These are phyloP conservation scores for Coenonympha glycerion DNA, from an alignment of 2,888 invertebrate species.

Conservation along the genomic window DNA sequence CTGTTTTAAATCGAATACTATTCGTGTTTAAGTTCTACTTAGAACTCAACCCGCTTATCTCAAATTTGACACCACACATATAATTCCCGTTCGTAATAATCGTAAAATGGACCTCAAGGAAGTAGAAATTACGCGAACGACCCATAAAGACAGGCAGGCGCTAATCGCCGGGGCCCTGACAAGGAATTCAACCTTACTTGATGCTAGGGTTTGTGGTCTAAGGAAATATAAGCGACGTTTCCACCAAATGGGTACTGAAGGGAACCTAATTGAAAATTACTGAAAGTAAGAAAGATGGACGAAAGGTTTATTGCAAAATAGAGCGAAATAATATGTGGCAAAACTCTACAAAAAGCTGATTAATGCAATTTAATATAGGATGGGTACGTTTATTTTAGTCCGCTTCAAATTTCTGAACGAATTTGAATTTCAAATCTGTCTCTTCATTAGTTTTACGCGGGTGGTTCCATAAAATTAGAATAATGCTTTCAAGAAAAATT, in stretches of 20 bases:
- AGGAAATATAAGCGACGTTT: not conserved
- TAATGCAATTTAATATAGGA: slow-evolving; percentile 14
- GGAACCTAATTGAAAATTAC: not conserved
- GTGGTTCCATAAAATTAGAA: slow-evolving; percentile 29
- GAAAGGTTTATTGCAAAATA: not conserved
- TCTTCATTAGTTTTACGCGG: slow-evolving; percentile 29
- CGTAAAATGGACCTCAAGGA: slow-evolving; percentile 20
- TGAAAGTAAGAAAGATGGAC: not conserved
- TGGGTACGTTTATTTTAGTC: slow-evolving; percentile 19
- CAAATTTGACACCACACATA: slow-evolving; percentile 14
- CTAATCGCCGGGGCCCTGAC: slow-evolving; percentile 29
- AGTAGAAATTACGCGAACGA: slow-evolving; percentile 31
- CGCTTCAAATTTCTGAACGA: slow-evolving; percentile 23
- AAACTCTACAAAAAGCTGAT: slow-evolving; percentile 6
- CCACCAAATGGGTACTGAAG: not conserved
- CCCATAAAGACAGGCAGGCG: slow-evolving; percentile 31
- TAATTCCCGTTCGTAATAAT: slow-evolving; percentile 17
- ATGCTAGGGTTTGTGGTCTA: not conserved
- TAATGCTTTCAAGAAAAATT: slow-evolving; percentile 22
- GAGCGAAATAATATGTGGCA: too few species aligned
- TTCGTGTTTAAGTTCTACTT: not conserved
- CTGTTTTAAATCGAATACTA: not conserved
- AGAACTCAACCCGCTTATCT: slow-evolving; percentile 12
- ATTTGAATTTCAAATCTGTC: slow-evolving; percentile 26
- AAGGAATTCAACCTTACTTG: slow-evolving; percentile 4